Evolutionary conservation across 2,113 vertebrate species (phyloP).

Genomic region (Engraulis encrasicolus): DNA sequence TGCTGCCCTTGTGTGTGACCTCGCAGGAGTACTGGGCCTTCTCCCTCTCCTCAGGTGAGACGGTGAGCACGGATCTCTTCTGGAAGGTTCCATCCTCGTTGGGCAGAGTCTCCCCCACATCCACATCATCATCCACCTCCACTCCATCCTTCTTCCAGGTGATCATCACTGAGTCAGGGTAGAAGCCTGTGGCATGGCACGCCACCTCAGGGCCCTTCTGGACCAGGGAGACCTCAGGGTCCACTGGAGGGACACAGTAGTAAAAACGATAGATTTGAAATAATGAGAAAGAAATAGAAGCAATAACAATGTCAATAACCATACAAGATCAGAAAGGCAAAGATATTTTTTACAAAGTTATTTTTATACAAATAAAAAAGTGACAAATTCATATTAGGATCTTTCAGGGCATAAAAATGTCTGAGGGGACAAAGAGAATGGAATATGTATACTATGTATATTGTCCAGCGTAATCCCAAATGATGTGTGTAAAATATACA

Average conservation of each 20-base stretch:
- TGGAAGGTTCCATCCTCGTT: slow-evolving; percentile 64
- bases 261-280: no score
- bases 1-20: slow-evolving; percentile 32
- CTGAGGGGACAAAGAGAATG: no score
- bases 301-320: no score
- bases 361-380: no score
- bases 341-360: no score
- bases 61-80: slow-evolving; percentile 39
- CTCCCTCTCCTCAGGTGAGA: slow-evolving; percentile 28
- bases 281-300: no score
- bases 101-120: slow-evolving; percentile 47
- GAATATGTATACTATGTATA: no score
- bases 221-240: slow-evolving; percentile 29
- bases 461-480: no score
- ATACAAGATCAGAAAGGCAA: no score
- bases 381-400: no score
- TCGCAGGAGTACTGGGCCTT: slow-evolving; percentile 27
- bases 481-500: no score
- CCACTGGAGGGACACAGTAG: slow-evolving; percentile 23
- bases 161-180: slow-evolving; percentile 48
- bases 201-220: slow-evolving; percentile 47
- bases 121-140: slow-evolving; percentile 52
- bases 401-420: no score
- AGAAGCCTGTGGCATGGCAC: slow-evolving; percentile 66
- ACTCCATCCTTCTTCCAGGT: slow-evolving; percentile 43